These are phyloP conservation scores for Sylvia atricapilla DNA, from an alignment of 2,113 vertebrate species.

Conservation along the genomic window DNA sequence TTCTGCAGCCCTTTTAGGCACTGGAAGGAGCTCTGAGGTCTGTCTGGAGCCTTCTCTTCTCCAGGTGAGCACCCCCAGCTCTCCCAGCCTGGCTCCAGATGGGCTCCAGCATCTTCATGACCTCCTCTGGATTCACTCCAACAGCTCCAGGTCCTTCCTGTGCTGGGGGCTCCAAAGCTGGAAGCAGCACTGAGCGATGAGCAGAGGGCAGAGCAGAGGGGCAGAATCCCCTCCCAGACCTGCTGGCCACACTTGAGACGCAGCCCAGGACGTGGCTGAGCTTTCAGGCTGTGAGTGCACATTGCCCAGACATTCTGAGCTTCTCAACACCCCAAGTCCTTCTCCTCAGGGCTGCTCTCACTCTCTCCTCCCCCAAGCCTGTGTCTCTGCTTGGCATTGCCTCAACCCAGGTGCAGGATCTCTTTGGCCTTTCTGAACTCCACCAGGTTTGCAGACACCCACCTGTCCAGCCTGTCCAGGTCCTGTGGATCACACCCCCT, in stretches of 20 bases:
- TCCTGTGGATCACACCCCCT: neutral
- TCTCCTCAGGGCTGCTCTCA: neutral
- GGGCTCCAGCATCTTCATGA: neutral
- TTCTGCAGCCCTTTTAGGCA: neutral
- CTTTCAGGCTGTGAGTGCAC: neutral
- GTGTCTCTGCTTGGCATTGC: neutral
- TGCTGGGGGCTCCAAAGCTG: neutral
- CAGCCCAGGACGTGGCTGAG: neutral
- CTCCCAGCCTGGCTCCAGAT: neutral
- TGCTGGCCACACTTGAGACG: neutral
- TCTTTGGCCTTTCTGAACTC: neutral
- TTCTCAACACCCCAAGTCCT: neutral
- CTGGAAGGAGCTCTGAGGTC: neutral
- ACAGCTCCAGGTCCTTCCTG: neutral
- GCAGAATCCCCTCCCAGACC: neutral
- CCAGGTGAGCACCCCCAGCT: neutral
- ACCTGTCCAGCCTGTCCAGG: neutral
- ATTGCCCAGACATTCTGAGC: neutral
- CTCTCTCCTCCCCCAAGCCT: neutral
- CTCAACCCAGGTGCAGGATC: neutral
- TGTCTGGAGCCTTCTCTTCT: neutral
- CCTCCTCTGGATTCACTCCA: neutral
- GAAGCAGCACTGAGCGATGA: neutral
- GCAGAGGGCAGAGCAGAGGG: neutral
- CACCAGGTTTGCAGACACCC: neutral